phyloP scores from a whole-genome alignment of 2,888 invertebrate genomes.

The Sminthurinus aureus region DNA sequence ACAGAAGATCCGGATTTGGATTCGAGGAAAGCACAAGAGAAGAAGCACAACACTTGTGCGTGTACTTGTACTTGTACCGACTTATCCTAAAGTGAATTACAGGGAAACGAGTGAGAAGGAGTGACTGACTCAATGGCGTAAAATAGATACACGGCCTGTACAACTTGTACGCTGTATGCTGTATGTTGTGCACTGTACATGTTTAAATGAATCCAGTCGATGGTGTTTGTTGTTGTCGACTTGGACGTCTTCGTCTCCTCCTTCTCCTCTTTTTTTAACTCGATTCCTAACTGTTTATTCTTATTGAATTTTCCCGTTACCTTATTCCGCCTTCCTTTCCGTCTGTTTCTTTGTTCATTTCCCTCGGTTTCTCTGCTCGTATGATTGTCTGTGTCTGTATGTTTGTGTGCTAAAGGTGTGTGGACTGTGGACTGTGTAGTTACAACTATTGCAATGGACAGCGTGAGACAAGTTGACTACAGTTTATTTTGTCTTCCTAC shows the following conservation, averaged over 20 bases:
- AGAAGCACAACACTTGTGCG: no score
- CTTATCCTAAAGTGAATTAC: conserved; percentile 56
- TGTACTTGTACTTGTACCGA: conserved; percentile 8
- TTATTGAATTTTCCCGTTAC: no score
- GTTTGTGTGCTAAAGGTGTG: neutral
- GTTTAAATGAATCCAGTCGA: conserved; percentile 30
- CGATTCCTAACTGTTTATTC: no score
- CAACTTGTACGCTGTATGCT: neutral
- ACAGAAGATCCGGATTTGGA: conserved; percentile 46
- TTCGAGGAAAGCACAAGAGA: conserved; percentile 20
- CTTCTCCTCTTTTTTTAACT: neutral
- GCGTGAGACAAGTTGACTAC: no score
- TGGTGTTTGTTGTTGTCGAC: conserved; percentile 22
- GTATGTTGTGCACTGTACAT: neutral
- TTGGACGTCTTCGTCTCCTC: neutral
- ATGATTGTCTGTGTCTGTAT: neutral
- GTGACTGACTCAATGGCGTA: conserved; percentile 25
- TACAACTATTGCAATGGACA: neutral
- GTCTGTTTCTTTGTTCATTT: neutral
- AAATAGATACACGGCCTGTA: conserved; percentile 24
- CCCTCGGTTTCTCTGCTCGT: neutral
- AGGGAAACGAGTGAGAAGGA: conserved; percentile 28
- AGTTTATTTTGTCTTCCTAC: no score
- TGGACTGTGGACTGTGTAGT: no score
- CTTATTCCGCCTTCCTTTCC: neutral